Percentiles rank a stretch among this genome's conserved stretches.
Conservation (phyloP, 2,113 vertebrate species). For the Oreotrochilus melanogaster region DNA sequence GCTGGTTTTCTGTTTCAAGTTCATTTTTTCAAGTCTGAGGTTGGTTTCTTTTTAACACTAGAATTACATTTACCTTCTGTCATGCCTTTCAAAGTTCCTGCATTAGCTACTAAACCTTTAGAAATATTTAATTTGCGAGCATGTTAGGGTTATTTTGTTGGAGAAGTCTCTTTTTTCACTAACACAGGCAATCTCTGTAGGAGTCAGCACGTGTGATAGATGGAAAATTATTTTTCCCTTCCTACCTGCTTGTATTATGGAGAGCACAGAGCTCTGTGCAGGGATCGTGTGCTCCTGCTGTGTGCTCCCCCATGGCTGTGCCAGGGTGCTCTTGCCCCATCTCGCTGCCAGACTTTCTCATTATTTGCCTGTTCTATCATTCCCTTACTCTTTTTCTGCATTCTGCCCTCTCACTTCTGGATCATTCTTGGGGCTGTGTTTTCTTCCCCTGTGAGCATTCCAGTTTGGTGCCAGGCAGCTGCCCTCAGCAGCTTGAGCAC, state of each 20-base stretch:
- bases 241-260: too few species aligned
- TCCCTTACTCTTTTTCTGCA: background rate
- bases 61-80: background rate
- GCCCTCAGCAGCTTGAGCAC: too few species aligned
- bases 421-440: background rate
- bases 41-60: background rate
- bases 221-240: background rate
- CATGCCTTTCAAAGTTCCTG: background rate
- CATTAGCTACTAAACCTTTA: background rate
- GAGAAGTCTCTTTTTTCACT: background rate
- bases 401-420: background rate
- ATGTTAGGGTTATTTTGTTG: background rate
- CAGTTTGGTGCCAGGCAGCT: too few species aligned
- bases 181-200: rapidly evolving
- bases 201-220: background rate
- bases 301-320: background rate
- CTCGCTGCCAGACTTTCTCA: background rate
- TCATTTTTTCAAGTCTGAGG: background rate
- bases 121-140: background rate
- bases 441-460: too few species aligned
- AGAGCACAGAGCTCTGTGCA: too few species aligned
- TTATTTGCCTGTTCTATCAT: background rate
- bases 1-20: background rate
- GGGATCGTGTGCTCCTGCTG: background rate
- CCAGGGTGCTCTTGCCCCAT: too few species aligned